Evolutionary conservation across 2,888 invertebrate genomes (phyloP).

Genomic region (Euzophera pinguis): DNA sequence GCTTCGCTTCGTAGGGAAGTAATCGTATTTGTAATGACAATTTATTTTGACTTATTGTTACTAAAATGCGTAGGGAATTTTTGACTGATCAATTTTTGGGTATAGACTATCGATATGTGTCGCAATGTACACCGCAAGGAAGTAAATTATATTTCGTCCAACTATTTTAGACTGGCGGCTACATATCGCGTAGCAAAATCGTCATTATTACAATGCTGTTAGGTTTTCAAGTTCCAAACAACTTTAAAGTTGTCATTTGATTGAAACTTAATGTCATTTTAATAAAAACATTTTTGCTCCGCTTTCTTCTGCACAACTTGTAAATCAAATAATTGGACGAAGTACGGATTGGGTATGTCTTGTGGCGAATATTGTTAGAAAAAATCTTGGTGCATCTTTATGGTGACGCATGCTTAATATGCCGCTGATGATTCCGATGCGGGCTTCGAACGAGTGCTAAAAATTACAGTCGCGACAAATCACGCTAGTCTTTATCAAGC

Average conservation of each 20-base stretch:
- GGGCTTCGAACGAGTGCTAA: not conserved
- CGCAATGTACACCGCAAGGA: not conserved
- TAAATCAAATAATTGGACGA: too few relatives aligned
- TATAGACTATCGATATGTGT: slow-evolving; percentile 7
- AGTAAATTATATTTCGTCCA: not conserved
- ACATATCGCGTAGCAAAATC: too few relatives aligned
- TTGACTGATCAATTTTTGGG: slow-evolving; percentile 13
- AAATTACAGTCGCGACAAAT: slow-evolving; percentile 10
- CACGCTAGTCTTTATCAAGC: slow-evolving; percentile 21
- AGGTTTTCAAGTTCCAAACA: not conserved
- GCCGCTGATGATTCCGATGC: not conserved
- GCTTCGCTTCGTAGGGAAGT: slow-evolving; percentile 24
- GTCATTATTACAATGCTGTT: too few relatives aligned
- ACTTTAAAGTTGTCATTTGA: not conserved
- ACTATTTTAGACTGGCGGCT: too few relatives aligned
- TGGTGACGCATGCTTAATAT: too few relatives aligned
- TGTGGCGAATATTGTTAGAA: too few relatives aligned
- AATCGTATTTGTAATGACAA: slow-evolving; percentile 16
- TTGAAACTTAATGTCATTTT: too few relatives aligned
- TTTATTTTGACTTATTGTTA: slow-evolving; percentile 16
- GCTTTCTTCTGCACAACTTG: too few relatives aligned
- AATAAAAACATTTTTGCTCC: too few relatives aligned
- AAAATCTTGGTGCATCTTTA: too few relatives aligned
- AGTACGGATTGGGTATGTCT: too few relatives aligned
- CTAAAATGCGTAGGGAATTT: slow-evolving; percentile 10